Evolutionary conservation across 2,113 vertebrate genomes (phyloP), one percentile per base, ranked within the genome.

Genomic region (Aphyosemion australe): DNA sequence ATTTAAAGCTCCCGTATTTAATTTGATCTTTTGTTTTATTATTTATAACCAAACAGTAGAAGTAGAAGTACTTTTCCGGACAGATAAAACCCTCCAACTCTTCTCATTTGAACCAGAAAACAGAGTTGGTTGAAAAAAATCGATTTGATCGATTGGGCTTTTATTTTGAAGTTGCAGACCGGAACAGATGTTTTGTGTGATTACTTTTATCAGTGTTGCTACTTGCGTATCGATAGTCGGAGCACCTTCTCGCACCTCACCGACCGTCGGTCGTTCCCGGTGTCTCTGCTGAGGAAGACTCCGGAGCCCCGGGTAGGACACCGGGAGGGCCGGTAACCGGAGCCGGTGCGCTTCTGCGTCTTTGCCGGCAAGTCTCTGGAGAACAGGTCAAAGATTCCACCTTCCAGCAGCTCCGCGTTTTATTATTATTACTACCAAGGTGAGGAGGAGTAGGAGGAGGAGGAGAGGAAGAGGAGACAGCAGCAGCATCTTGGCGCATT

Each of bases 401-500:
- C 60, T 64, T 76, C 73, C 78, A 51, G 19, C 31, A 56, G 69
- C 60, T 70, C 21, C 55, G 68, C 18, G 53, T 34, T 58, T 26
- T 37, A 37, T 37, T 37, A 37, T 20, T 50, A 26, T 26, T 26
- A 26, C 26, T 26, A 56, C 57, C 61, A 77, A 81, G 81, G 77
- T 80, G 84, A 82, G 69, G 82, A 64, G 39, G 55, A 64, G 65
- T 32, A 64, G 48, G 65, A 64, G 42, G 50, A 62, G 54, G 47
- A 19, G 52, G 42, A 53, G 70, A 69, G 60, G 78, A 71, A 71
- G 69, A 73, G 59, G 39, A 52, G 74, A 48, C 71, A 67, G 60
- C 87, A 70, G 65, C 88, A 80, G 85, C 31, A 72, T 80, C 65
- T 73, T 88, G 88, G 87, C 91, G 89, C 93, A 92, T 85, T 88